Conservation (phyloP, 2,888 invertebrate species). For the Eupelmus urozonus region DNA sequence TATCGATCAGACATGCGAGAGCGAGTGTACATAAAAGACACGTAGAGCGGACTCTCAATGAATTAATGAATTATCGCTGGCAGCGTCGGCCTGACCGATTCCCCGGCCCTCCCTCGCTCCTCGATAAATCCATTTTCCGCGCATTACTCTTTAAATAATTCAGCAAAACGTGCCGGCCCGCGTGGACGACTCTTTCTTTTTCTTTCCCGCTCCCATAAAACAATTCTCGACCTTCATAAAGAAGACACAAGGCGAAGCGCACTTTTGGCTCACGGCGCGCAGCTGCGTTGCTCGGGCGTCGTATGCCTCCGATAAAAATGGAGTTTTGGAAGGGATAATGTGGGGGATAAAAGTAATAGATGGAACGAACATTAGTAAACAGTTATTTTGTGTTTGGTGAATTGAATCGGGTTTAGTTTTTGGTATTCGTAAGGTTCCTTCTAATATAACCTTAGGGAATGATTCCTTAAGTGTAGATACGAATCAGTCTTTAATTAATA, state of each 20-base stretch:
- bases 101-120: neutral
- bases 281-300: neutral
- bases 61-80: conserved; percentile 43
- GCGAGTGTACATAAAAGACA: neutral
- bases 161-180: conserved; percentile 14
- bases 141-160: conserved; percentile 48
- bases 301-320: neutral
- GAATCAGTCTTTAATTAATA: no score
- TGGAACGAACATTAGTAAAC: no score
- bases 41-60: neutral
- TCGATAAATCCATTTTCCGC: conserved; percentile 45
- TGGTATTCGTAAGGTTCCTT: no score
- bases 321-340: no score
- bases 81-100: neutral
- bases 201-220: conserved; percentile 32
- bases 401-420: no score
- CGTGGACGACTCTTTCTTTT: neutral
- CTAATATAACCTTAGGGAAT: no score
- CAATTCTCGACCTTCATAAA: conserved; percentile 29
- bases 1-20: neutral
- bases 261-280: neutral
- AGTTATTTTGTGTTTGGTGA: no score
- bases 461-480: no score
- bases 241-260: conserved; percentile 23
- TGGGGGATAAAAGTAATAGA: no score